phyloP scores from a whole-genome alignment of 2,888 invertebrate species.

The Galerucella nymphaeae region DNA sequence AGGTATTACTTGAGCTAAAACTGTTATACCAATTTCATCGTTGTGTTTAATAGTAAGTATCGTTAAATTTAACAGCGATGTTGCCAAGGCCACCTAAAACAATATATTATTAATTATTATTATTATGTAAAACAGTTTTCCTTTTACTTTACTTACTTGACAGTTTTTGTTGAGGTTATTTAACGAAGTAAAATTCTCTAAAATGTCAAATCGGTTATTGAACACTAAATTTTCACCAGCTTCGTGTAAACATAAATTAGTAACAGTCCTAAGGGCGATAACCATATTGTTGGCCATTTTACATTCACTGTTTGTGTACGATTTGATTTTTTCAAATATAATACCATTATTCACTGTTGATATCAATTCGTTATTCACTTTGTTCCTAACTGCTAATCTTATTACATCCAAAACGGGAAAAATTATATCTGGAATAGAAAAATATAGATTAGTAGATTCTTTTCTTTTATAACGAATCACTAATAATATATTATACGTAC shows the following conservation, averaged over 20 bases:
- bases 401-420: slow-evolving; percentile 92
- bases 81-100: slow-evolving; percentile 76
- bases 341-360: slow-evolving; percentile 63
- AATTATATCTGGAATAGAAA: slow-evolving; percentile 71
- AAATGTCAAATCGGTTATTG: slow-evolving; percentile 68
- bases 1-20: slow-evolving; percentile 69
- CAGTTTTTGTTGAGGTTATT: slow-evolving; percentile 71
- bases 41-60: slow-evolving; percentile 71
- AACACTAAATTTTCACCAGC: slow-evolving; percentile 74
- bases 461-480: too few species aligned
- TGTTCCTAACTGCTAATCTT: slow-evolving; percentile 78
- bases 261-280: slow-evolving; percentile 80
- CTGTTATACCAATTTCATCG: slow-evolving; percentile 66
- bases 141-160: slow-evolving; percentile 67
- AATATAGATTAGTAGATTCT: too few species aligned
- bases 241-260: slow-evolving; percentile 83
- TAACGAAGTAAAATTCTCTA: slow-evolving; percentile 69
- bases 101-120: not conserved
- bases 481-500: slow-evolving; percentile 63
- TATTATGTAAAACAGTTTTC: not conserved
- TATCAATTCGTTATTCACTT: slow-evolving; percentile 69
- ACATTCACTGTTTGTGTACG: slow-evolving; percentile 55
- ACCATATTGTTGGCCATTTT: slow-evolving; percentile 78
- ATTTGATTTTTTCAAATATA: slow-evolving; percentile 57
- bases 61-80: slow-evolving; percentile 78